Evolutionary conservation across 2,888 invertebrate genomes (phyloP).

Genomic region (Agrotis segetum): DNA sequence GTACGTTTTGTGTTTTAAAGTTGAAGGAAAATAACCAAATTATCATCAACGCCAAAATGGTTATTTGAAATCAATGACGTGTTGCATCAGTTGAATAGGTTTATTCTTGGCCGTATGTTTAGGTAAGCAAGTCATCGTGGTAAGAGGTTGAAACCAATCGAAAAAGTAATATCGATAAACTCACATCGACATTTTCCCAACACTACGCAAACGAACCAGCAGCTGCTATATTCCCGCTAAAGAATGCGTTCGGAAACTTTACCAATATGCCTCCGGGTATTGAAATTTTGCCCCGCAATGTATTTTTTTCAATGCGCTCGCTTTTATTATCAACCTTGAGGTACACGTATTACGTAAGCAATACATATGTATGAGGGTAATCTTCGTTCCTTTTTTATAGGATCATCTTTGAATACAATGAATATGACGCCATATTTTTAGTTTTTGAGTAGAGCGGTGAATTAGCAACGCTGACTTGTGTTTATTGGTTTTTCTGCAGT

Average conservation of each 20-base stretch:
- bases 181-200: constrained; percentile 4
- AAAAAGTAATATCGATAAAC: constrained; percentile 3
- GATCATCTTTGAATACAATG: neutral
- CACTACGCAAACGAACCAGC: constrained; percentile 29
- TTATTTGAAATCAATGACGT: too few species aligned
- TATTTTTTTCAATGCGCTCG: constrained; percentile 46
- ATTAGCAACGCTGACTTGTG: neutral
- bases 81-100: too few species aligned
- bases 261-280: constrained; percentile 60
- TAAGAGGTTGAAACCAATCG: too few species aligned
- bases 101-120: too few species aligned
- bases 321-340: constrained; percentile 42
- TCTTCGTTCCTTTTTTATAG: constrained; percentile 1
- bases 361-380: constrained; percentile 29
- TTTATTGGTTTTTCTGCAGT: neutral
- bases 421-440: neutral
- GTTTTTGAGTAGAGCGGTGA: neutral
- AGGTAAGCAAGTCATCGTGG: too few species aligned
- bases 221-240: constrained; percentile 51
- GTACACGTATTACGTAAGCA: constrained; percentile 10
- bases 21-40: too few species aligned
- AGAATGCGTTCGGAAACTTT: constrained; percentile 63
- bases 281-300: constrained; percentile 51
- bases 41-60: too few species aligned
- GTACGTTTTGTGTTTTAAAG: too few species aligned